Evolutionary conservation across 2,888 invertebrate species (phyloP).

Genomic region (Ceratothoa steindachneri): DNA sequence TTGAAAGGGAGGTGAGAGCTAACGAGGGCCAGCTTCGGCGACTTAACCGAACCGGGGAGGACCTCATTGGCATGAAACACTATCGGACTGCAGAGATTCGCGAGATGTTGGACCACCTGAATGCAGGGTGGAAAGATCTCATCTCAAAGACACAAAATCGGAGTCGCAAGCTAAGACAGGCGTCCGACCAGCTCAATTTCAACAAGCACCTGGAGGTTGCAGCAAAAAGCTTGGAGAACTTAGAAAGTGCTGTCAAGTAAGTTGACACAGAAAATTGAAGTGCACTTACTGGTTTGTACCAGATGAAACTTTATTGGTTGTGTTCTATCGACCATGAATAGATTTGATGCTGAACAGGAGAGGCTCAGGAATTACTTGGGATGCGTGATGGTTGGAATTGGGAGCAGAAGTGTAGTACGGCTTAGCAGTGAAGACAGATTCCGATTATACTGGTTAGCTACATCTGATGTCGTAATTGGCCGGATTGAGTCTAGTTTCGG

Average conservation of each 20-base stretch:
- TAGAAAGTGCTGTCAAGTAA: conserved; percentile 69
- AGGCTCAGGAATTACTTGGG: too few species aligned
- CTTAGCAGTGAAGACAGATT: too few species aligned
- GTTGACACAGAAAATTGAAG: too few species aligned
- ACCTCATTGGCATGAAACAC: conserved; percentile 67
- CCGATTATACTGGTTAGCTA: too few species aligned
- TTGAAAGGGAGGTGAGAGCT: conserved; percentile 87
- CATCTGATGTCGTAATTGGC: too few species aligned
- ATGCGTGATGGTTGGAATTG: too few species aligned
- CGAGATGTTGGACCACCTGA: conserved; percentile 64
- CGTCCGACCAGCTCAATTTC: conserved; percentile 71
- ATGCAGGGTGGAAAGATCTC: conserved; percentile 72
- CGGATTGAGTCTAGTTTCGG: too few species aligned
- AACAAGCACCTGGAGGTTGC: conserved; percentile 79
- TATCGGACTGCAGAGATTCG: conserved; percentile 65
- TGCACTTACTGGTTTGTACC: too few species aligned
- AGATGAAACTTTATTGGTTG: too few species aligned
- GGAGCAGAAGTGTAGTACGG: too few species aligned
- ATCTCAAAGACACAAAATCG: conserved; percentile 65
- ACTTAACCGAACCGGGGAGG: conserved; percentile 58
- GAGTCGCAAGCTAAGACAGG: conserved; percentile 77
- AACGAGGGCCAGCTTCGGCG: conserved; percentile 84
- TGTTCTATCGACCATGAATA: too few species aligned
- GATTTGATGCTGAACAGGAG: too few species aligned
- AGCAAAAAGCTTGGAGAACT: conserved; percentile 75